Conservation (phyloP, 2,888 invertebrate genomes). For the Penaeus monodon region DNA sequence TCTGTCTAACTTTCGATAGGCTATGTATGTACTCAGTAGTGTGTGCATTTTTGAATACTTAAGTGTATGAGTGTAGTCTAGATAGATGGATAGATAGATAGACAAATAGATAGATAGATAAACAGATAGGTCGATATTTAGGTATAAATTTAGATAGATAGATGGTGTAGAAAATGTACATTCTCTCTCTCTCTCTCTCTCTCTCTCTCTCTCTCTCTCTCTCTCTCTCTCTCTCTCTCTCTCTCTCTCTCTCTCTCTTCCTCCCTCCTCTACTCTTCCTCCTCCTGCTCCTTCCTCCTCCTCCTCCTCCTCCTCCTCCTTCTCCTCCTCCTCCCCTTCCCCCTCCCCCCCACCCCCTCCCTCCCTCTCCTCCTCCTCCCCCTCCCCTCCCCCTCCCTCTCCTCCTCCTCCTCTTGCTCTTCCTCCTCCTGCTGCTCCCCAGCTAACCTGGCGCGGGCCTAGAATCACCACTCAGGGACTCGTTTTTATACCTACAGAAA, state of each 20-base stretch:
- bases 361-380: background rate
- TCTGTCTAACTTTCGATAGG: too few relatives aligned
- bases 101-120: too few relatives aligned
- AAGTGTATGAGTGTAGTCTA: background rate
- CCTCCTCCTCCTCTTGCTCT: background rate
- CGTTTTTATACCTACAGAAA: slow-evolving; percentile 43
- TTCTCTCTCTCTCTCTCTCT: too few relatives aligned
- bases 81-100: too few relatives aligned
- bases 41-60: background rate
- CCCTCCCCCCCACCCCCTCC: background rate
- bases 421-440: background rate
- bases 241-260: background rate
- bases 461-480: slow-evolving; percentile 44
- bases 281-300: background rate
- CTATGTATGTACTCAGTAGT: background rate
- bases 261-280: background rate
- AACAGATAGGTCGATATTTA: too few relatives aligned
- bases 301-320: background rate
- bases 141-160: too few relatives aligned
- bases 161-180: too few relatives aligned
- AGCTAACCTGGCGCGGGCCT: background rate
- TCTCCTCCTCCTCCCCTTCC: background rate
- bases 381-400: background rate
- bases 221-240: too few relatives aligned
- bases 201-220: too few relatives aligned